These are phyloP conservation scores for Trissolcus japonicus DNA, from an alignment of 2,888 invertebrate genomes.

Conservation along the genomic window DNA sequence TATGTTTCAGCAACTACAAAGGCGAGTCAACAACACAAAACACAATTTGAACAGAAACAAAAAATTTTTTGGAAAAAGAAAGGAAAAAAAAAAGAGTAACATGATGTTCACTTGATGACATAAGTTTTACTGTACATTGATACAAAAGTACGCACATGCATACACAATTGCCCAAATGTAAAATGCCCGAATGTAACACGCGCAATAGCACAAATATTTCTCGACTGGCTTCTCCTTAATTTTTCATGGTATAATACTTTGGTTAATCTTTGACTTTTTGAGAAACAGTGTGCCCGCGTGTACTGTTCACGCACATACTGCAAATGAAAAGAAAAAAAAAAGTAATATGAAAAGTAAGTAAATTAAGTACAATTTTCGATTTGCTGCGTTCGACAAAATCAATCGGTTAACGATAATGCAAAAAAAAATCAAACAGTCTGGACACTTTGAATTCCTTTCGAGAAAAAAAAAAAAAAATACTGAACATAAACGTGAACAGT, in stretches of 20 bases:
- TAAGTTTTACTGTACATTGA: slow-evolving; percentile 56
- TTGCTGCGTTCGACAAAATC: slow-evolving; percentile 16
- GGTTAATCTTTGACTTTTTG: slow-evolving; percentile 48
- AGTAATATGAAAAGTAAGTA: slow-evolving; percentile 16
- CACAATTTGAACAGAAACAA: slow-evolving; percentile 6
- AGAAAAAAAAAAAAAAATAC: not conserved
- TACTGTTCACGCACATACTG: slow-evolving; percentile 34
- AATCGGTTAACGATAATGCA: slow-evolving; percentile 3
- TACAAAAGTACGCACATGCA: slow-evolving; percentile 58
- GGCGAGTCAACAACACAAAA: slow-evolving; percentile 35
- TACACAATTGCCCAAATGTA: slow-evolving; percentile 54
- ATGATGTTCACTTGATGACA: slow-evolving; percentile 21
- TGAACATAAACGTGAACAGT: too few species aligned
- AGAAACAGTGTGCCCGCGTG: slow-evolving; percentile 11
- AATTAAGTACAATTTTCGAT: slow-evolving; percentile 50
- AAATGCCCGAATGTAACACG: slow-evolving; percentile 47
- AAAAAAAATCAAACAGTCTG: not conserved
- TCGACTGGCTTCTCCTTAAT: slow-evolving; percentile 14
- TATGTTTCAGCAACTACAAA: slow-evolving; percentile 33
- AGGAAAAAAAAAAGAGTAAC: not conserved
- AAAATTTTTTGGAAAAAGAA: not conserved
- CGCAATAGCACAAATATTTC: slow-evolving; percentile 22
- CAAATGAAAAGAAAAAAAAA: slow-evolving; percentile 30
- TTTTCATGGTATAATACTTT: slow-evolving; percentile 32
- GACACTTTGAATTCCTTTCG: slow-evolving; percentile 31